A percentile compares a stretch with the other conserved stretches of the same genome.
Conservation (phyloP, 2,797 vertebrate genomes). For the Cynopterus sphinx region DNA sequence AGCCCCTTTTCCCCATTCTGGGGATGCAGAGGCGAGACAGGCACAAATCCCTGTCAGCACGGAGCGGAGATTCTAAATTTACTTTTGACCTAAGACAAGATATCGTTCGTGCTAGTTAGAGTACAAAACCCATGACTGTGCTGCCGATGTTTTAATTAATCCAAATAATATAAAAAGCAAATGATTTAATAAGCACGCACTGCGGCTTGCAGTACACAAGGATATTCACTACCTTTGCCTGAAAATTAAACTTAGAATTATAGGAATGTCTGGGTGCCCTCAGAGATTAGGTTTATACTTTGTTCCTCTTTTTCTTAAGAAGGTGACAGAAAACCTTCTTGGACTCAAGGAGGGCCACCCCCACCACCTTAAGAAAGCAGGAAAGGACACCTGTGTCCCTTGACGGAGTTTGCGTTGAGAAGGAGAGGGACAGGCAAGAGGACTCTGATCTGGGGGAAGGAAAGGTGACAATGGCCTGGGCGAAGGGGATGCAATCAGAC, state of each 20-base stretch:
- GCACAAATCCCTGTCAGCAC: no score
- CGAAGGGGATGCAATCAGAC: neutral
- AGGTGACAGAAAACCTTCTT: neutral
- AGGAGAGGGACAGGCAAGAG: neutral
- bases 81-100: neutral
- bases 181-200: neutral
- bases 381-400: neutral
- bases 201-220: neutral
- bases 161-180: neutral
- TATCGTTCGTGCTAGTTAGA: neutral
- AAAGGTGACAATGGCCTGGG: neutral
- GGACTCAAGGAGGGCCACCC: neutral
- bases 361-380: neutral
- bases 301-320: neutral
- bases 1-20: neutral
- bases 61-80: neutral
- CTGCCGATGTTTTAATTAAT: neutral
- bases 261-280: neutral
- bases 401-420: neutral
- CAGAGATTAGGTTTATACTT: neutral
- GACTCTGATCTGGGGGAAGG: neutral
- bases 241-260: constrained; percentile 10
- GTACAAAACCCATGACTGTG: neutral
- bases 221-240: neutral
- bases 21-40: neutral